These are phyloP conservation scores for Bombylius discolor DNA, from an alignment of 2,888 invertebrate genomes.

Conservation along the genomic window DNA sequence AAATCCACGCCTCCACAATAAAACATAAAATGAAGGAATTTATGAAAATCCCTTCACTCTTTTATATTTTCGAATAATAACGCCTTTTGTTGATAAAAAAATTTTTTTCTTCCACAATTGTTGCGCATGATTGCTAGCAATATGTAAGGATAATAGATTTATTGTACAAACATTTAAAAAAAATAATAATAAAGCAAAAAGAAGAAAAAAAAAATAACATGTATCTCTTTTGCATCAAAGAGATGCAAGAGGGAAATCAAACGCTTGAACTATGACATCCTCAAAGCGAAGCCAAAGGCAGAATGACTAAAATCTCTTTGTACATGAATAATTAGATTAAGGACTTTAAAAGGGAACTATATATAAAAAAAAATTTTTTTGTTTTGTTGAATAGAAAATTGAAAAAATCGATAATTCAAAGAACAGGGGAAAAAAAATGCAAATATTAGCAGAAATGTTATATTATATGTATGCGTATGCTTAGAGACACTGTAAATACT, in stretches of 20 bases:
- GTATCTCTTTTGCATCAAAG: neutral
- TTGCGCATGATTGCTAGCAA: neutral
- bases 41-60: neutral
- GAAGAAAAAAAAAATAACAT: neutral
- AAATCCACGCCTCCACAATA: neutral
- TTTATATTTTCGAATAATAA: neutral
- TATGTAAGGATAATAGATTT: too few species aligned
- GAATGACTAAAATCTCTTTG: neutral
- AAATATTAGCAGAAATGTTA: too few species aligned
- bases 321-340: neutral
- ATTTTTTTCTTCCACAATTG: neutral
- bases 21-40: neutral
- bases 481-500: too few species aligned
- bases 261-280: neutral
- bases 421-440: too few species aligned
- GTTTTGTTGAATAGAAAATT: too few species aligned
- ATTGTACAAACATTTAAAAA: too few species aligned
- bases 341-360: neutral
- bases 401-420: too few species aligned
- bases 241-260: neutral
- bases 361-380: too few species aligned
- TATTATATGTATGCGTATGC: too few species aligned
- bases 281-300: neutral
- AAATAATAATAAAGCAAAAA: too few species aligned
- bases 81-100: too few species aligned